These are phyloP conservation scores for Sinocyclocheilus maitianheensis DNA, from an alignment of 2,113 vertebrate genomes.

Conservation along the genomic window DNA sequence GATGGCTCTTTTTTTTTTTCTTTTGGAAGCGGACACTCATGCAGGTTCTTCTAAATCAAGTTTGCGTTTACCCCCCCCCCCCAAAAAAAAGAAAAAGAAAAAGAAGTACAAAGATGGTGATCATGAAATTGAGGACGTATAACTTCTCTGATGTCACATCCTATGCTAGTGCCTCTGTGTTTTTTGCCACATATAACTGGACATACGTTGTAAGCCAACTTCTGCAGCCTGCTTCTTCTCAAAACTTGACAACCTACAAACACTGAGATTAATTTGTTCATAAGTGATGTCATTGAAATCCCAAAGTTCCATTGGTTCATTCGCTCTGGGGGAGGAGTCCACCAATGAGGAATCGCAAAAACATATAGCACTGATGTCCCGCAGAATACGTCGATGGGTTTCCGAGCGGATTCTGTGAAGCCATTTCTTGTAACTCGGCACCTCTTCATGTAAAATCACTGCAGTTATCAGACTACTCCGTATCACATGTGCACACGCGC, in stretches of 20 bases:
- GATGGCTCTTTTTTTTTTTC: not conserved
- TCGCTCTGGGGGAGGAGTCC: not conserved
- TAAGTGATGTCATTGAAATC: constrained; percentile 39
- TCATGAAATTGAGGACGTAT: constrained; percentile 12
- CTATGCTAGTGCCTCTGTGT: constrained; percentile 54
- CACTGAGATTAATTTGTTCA: constrained; percentile 1
- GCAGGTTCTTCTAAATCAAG: constrained; percentile 25
- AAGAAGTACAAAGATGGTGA: constrained; percentile 4
- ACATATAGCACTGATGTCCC: constrained; percentile 6
- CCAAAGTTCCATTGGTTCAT: constrained; percentile 22
- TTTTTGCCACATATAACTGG: constrained; percentile 9
- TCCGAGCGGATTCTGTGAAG: constrained; percentile 7
- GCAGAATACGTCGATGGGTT: not conserved
- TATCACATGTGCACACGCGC: not conserved
- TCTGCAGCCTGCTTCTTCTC: constrained; percentile 26
- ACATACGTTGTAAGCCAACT: constrained; percentile 20
- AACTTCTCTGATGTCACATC: constrained; percentile 31
- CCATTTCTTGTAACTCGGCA: constrained; percentile 14
- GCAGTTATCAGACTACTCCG: constrained; percentile 16
- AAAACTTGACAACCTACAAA: constrained; percentile 31
- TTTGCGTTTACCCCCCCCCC: not conserved
- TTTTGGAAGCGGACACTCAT: not conserved
- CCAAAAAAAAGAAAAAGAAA: not conserved
- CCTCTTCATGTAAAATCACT: constrained; percentile 6
- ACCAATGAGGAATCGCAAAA: not conserved